Evolutionary conservation across 2,888 invertebrate species (phyloP), one percentile per base, ranked within the genome.

Genomic region (Tenthredo mesomela): DNA sequence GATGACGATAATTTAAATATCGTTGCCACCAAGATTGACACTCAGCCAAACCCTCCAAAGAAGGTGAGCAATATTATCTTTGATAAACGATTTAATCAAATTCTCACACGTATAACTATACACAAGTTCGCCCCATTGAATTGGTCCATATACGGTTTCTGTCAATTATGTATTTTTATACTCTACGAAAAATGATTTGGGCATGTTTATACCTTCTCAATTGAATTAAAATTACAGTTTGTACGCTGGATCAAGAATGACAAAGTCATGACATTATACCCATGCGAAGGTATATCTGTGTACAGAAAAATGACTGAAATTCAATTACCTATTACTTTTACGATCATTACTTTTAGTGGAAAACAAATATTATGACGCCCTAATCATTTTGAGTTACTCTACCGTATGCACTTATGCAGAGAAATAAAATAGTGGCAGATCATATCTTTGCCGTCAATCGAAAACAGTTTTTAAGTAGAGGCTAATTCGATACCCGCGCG

Each of bases 21-120:
- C 4, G 25, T 65, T n/a, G 65, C 15, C 65, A 25, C 65, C 21
- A n/a, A 65, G n/a, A 65, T 65, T 18, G 65, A 21, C 21, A 25
- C 65, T 65, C 21, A 65, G 1, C n/a, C 65, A 1, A 65, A n/a
- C 0, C 65, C n/a, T 15, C 65, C 65, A 21, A 65, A 25, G 25
- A 65, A 65, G 65, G 65, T 65, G n/a, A 25, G 65, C 15, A 65
- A 65, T 65, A 65, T 65, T 65, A 65, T 65, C 1, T 21, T 65
- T 65, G n/a, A 65, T 65, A 3, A 6, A 6, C 10, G 21, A 6
- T 21, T 25, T 5, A 65, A 65, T 21, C n/a, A 21, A 65, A 65
- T 65, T 15, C n/a, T 65, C 2, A 65, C 65, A n/a, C 15, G n/a
- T 10, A 65, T 5, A 10, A n/a, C 10, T n/a, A n/a, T 65, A 25